These are phyloP conservation scores for Axis porcinus DNA, from an alignment of 2,113 vertebrate genomes.

Conservation along the genomic window DNA sequence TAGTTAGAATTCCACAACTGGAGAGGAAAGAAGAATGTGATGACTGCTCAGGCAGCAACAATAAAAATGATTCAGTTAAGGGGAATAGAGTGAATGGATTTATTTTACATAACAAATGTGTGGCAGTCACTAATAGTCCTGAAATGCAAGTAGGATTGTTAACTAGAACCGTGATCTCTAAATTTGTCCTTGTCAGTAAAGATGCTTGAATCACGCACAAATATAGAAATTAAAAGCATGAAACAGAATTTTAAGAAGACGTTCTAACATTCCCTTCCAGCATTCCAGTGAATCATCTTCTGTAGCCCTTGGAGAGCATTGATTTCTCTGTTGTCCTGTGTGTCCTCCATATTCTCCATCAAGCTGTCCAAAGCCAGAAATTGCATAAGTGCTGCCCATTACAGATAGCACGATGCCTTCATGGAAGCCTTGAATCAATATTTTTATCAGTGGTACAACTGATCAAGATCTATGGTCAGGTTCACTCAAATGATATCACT, in stretches of 20 bases:
- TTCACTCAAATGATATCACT: neutral
- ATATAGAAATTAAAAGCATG: neutral
- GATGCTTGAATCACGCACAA: neutral
- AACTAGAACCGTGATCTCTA: neutral
- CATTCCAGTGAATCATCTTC: neutral
- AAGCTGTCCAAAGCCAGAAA: neutral
- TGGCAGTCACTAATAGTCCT: neutral
- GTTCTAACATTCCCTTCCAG: neutral
- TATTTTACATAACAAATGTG: neutral
- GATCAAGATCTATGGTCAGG: neutral
- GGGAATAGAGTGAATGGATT: neutral
- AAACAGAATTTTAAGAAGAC: neutral
- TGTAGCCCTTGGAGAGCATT: neutral
- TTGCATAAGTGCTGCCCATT: neutral
- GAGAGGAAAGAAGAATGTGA: neutral
- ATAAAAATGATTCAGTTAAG: neutral
- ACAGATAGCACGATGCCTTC: neutral
- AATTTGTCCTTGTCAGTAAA: neutral
- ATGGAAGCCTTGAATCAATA: neutral
- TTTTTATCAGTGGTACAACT: neutral
- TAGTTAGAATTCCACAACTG: neutral
- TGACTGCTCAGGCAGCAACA: neutral
- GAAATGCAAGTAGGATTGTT: neutral
- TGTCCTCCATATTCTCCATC: neutral
- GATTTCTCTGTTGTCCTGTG: neutral